A percentile compares a stretch with the other conserved stretches of the same genome.
phyloP scores from a whole-genome alignment of 2,888 invertebrate species.

The Operophtera brumata region DNA sequence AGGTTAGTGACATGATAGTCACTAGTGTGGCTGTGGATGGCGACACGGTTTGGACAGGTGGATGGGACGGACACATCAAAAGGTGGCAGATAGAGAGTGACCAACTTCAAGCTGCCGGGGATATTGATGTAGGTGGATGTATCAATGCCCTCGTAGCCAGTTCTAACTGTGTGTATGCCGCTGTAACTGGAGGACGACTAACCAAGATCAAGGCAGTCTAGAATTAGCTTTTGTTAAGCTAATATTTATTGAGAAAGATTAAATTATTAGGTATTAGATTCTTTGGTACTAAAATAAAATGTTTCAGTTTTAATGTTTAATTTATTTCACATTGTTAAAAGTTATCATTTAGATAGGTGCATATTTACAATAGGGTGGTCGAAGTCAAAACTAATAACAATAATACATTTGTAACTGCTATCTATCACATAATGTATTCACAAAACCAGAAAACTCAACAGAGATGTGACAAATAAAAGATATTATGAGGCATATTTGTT shows the following conservation, averaged over 20 bases:
- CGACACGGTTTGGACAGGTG: constrained; percentile 76
- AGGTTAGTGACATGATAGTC: constrained; percentile 76
- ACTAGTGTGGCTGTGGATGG: constrained; percentile 70
- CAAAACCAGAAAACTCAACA: background rate
- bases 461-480: background rate
- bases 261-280: too few species aligned
- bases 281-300: constrained; percentile 1
- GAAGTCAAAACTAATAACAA: background rate
- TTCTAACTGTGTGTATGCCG: constrained; percentile 48
- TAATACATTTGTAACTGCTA: too few species aligned
- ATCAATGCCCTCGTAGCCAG: constrained; percentile 59
- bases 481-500: background rate
- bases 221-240: background rate
- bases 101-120: constrained; percentile 57
- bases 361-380: background rate
- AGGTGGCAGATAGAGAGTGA: constrained; percentile 62
- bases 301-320: background rate
- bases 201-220: constrained; percentile 40
- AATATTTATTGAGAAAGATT: too few species aligned
- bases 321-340: background rate
- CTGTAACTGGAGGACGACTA: constrained; percentile 56
- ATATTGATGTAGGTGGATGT: constrained; percentile 61
- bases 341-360: background rate
- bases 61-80: constrained; percentile 78
- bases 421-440: background rate